Percentiles rank a stretch among this genome's conserved stretches.
phyloP scores from a whole-genome alignment of 2,113 vertebrate species.

The Dolichallabes microphthalmus region DNA sequence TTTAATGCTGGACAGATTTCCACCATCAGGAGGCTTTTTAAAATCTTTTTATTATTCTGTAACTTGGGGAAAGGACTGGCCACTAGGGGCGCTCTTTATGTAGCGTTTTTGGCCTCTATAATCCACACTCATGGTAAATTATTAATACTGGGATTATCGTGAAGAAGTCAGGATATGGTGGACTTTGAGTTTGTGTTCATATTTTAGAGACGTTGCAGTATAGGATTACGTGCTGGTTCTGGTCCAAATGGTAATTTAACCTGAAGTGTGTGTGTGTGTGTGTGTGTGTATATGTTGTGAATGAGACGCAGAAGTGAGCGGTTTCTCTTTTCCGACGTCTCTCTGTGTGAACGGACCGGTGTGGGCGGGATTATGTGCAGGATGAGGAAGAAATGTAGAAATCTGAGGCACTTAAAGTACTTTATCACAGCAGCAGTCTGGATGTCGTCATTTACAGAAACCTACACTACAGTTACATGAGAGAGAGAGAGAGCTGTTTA shows the following conservation, averaged over 20 bases:
- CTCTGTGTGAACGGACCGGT: background rate
- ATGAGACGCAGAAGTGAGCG: background rate
- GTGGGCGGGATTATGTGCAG: background rate
- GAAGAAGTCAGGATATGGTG: background rate
- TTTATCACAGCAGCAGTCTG: background rate
- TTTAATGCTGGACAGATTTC: background rate
- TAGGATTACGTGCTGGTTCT: background rate
- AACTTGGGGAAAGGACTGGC: background rate
- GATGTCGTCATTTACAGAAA: background rate
- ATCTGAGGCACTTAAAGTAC: background rate
- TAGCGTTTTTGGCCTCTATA: background rate
- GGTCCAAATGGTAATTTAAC: background rate
- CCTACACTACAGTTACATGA: background rate
- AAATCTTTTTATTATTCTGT: background rate
- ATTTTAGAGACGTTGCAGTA: background rate
- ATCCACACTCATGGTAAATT: background rate
- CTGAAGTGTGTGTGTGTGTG: background rate
- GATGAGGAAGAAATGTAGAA: background rate
- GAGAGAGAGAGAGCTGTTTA: background rate
- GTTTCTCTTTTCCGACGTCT: background rate
- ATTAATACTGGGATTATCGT: background rate
- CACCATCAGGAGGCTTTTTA: background rate
- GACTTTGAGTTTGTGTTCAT: background rate
- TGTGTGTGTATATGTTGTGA: background rate
- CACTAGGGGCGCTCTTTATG: background rate